phyloP scores from a whole-genome alignment of 2,888 invertebrate genomes.

The Phortica magna region DNA sequence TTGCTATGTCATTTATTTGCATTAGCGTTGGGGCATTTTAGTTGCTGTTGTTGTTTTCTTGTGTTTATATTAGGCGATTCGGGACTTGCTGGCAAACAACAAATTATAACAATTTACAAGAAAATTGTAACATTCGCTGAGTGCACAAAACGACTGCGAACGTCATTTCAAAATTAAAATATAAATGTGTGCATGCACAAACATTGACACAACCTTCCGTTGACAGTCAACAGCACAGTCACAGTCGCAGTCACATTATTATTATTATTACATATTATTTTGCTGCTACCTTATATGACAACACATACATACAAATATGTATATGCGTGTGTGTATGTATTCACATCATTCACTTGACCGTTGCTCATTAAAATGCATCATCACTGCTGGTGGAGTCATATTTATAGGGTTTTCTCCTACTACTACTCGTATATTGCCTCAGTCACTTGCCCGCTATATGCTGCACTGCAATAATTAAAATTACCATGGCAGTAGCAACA shows the following conservation, averaged over 20 bases:
- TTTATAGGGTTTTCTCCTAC: not conserved
- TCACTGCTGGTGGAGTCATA: not conserved
- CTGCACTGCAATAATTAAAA: too few species aligned
- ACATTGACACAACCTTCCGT: not conserved
- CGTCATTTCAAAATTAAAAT: not conserved
- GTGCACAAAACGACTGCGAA: too few species aligned
- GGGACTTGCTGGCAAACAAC: not conserved
- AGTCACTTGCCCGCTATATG: too few species aligned
- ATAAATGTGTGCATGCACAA: not conserved
- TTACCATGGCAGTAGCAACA: too few species aligned
- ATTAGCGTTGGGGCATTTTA: constrained; percentile 9
- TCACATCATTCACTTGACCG: too few species aligned
- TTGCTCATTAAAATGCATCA: not conserved
- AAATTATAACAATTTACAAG: constrained; percentile 25
- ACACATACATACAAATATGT: too few species aligned
- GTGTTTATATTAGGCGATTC: not conserved
- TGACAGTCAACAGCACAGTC: not conserved
- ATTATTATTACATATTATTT: too few species aligned
- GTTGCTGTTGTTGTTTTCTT: not conserved
- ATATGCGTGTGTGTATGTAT: not conserved
- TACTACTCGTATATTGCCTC: too few species aligned
- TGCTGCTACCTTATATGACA: not conserved
- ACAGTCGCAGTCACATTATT: not conserved
- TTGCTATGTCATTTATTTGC: constrained; percentile 30
- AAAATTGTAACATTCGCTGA: not conserved